A percentile compares a stretch with the other conserved stretches of the same genome.
phyloP scores from a whole-genome alignment of 2,113 vertebrate species.

The Boulengeromyrus knoepffleri region DNA sequence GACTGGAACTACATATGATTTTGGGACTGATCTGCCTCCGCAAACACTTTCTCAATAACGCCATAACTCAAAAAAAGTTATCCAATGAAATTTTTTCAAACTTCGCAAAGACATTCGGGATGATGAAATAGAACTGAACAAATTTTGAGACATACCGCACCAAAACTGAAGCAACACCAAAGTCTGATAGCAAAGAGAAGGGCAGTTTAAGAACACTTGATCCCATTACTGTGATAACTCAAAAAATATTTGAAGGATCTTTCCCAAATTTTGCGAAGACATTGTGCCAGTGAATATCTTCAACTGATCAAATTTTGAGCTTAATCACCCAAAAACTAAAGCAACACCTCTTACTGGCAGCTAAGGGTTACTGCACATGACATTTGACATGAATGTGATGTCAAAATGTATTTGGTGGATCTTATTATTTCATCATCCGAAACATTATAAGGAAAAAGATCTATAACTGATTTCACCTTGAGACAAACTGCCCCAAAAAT shows the following conservation, averaged over 20 bases:
- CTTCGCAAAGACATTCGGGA: not conserved
- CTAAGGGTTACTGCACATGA: too few relatives aligned
- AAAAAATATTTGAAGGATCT: not conserved
- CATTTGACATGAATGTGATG: too few relatives aligned
- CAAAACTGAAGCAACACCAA: not conserved
- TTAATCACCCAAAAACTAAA: too few relatives aligned
- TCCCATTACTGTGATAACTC: not conserved
- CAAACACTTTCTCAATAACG: not conserved
- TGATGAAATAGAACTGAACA: not conserved
- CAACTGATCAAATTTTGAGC: too few relatives aligned
- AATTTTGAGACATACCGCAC: not conserved
- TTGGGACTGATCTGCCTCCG: not conserved
- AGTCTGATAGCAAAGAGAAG: not conserved
- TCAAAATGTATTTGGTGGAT: too few relatives aligned
- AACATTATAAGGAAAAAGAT: too few relatives aligned
- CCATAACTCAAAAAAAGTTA: not conserved
- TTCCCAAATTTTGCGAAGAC: not conserved
- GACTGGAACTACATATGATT: not conserved
- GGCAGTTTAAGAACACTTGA: not conserved
- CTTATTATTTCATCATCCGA: too few relatives aligned
- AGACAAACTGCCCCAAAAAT: too few relatives aligned
- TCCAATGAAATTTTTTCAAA: not conserved
- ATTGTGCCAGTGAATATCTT: too few relatives aligned
- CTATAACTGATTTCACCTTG: too few relatives aligned
- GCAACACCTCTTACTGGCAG: too few relatives aligned